phyloP scores from a whole-genome alignment of 2,797 vertebrate species.

The Microctenopoma lineatum region DNA sequence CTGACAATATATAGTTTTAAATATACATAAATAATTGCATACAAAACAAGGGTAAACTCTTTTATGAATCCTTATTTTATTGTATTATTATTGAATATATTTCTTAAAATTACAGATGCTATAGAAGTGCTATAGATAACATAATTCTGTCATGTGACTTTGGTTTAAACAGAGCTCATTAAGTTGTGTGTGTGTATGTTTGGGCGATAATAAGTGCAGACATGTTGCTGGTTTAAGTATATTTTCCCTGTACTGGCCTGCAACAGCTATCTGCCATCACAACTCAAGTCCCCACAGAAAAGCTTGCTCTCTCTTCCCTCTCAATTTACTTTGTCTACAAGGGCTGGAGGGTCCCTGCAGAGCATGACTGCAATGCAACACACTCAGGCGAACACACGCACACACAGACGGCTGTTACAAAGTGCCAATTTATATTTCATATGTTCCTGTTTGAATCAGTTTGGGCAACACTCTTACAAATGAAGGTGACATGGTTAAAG shows the following conservation, averaged over 20 bases:
- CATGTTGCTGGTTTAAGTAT: conserved; percentile 79
- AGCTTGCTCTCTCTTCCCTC: conserved; percentile 62
- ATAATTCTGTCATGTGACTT: background rate
- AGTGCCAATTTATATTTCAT: conserved; percentile 96
- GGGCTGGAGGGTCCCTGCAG: conserved; percentile 80
- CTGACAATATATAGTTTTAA: background rate
- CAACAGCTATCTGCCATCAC: conserved; percentile 45
- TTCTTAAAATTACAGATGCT: too few species aligned
- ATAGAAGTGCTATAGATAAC: too few species aligned
- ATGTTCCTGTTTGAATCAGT: conserved; percentile 85
- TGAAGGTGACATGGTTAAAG: conserved; percentile 90
- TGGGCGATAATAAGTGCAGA: conserved; percentile 86
- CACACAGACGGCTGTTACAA: conserved; percentile 91
- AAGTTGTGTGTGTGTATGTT: conserved; percentile 8
- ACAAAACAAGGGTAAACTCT: too few species aligned
- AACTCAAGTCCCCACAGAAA: conserved; percentile 85
- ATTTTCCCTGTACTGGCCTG: conserved; percentile 79
- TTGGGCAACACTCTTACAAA: conserved; percentile 89
- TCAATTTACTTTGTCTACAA: conserved; percentile 90
- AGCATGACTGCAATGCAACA: conserved; percentile 48
- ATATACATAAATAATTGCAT: background rate
- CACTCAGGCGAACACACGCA: conserved; percentile 64
- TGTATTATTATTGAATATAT: background rate
- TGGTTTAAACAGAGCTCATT: background rate
- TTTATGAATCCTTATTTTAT: background rate